phyloP scores from a whole-genome alignment of 2,113 vertebrate genomes.

The Megaceryle maxima region DNA sequence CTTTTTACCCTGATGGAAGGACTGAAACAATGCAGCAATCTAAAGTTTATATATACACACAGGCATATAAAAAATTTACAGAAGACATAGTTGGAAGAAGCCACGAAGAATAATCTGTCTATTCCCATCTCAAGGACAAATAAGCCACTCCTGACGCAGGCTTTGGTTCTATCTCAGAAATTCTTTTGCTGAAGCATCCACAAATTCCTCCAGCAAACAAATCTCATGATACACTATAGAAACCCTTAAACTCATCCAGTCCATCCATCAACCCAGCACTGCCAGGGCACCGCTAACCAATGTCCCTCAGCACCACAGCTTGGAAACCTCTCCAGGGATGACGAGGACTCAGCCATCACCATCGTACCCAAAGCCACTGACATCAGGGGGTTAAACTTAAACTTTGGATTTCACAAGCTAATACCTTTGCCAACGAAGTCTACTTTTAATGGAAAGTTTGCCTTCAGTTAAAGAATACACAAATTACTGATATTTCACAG shows the following conservation, averaged over 20 bases:
- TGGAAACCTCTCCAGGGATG: neutral
- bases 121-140: neutral
- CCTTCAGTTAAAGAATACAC: neutral
- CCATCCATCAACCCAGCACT: neutral
- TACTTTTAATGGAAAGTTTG: neutral
- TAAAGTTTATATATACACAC: neutral
- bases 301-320: fast-evolving
- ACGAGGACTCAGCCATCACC: neutral
- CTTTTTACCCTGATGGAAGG: neutral
- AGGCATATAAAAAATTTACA: neutral
- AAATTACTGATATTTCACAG: neutral
- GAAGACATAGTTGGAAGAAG: neutral
- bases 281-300: neutral
- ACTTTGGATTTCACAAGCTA: neutral
- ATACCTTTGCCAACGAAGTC: neutral
- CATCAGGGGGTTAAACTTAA: neutral
- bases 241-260: neutral
- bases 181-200: neutral
- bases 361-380: neutral
- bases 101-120: neutral
- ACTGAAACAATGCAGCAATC: neutral
- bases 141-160: neutral
- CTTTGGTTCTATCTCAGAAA: neutral
- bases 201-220: neutral
- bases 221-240: neutral